Evolutionary conservation across 2,797 vertebrate species (phyloP).

Genomic region (Alcedo atthis): DNA sequence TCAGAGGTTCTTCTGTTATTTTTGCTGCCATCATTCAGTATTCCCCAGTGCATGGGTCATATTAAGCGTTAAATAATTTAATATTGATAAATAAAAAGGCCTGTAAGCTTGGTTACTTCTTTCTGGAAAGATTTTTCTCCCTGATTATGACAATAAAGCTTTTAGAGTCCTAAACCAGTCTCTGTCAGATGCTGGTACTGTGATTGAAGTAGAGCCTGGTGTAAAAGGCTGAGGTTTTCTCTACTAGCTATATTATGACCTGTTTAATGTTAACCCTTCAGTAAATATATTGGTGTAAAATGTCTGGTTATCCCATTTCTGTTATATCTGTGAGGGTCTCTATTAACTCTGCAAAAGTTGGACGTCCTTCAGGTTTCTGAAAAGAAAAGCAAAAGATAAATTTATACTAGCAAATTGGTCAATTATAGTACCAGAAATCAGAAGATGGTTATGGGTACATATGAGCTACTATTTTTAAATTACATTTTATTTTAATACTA

Average conservation of each 20-base stretch:
- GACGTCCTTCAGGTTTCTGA: slow-evolving; percentile 75
- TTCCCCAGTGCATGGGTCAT: background rate
- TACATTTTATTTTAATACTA: background rate
- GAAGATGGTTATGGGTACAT: background rate
- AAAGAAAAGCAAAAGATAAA: slow-evolving; percentile 34
- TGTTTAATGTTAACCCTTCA: background rate
- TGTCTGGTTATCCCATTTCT: slow-evolving; percentile 43
- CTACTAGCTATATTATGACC: background rate
- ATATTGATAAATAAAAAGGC: background rate
- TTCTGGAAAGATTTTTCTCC: background rate
- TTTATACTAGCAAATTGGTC: background rate
- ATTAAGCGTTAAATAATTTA: background rate
- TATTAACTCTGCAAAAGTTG: slow-evolving; percentile 70
- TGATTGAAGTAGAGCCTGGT: background rate
- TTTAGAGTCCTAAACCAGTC: background rate
- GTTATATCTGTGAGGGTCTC: slow-evolving; percentile 53
- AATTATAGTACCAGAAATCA: background rate
- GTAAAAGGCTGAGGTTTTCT: background rate
- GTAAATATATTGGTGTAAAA: background rate
- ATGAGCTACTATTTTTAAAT: background rate
- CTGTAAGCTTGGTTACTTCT: background rate
- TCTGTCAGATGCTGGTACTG: background rate
- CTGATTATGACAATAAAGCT: background rate
- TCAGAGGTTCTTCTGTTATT: background rate
- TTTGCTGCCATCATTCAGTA: background rate